These are phyloP conservation scores for Abrostola triplasia DNA, from an alignment of 2,888 invertebrate genomes.

Conservation along the genomic window DNA sequence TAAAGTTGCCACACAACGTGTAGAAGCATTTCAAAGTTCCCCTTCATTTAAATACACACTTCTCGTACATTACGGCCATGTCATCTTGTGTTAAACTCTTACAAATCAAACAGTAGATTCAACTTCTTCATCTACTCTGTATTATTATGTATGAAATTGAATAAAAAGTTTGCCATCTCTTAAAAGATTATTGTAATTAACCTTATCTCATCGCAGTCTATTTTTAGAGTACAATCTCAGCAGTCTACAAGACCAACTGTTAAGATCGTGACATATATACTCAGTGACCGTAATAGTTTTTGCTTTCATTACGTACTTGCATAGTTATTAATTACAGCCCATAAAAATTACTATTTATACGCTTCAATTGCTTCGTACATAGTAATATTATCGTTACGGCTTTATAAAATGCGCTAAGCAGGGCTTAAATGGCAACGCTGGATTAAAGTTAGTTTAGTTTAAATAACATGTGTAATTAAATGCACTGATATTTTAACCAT, in stretches of 20 bases:
- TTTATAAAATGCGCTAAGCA: constrained; percentile 33
- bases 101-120: no score
- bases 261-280: constrained; percentile 50
- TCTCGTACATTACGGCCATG: not conserved
- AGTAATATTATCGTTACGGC: constrained; percentile 31
- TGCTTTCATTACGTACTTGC: constrained; percentile 63
- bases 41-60: not conserved
- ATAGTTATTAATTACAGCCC: constrained; percentile 59
- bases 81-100: no score
- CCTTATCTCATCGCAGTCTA: no score
- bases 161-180: no score
- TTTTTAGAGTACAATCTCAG: not conserved
- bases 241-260: constrained; percentile 19
- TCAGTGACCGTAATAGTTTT: constrained; percentile 58
- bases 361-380: constrained; percentile 56
- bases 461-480: not conserved
- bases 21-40: not conserved
- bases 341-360: constrained; percentile 61
- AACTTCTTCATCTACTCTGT: no score
- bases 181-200: no score
- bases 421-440: constrained; percentile 22
- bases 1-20: not conserved
- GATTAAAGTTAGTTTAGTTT: constrained; percentile 13
- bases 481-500: no score
- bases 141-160: no score